Evolutionary conservation across 1,140 invertebrate species (phyloP), one percentile per base, ranked within the genome.

Genomic region (Triops longicaudatus): DNA sequence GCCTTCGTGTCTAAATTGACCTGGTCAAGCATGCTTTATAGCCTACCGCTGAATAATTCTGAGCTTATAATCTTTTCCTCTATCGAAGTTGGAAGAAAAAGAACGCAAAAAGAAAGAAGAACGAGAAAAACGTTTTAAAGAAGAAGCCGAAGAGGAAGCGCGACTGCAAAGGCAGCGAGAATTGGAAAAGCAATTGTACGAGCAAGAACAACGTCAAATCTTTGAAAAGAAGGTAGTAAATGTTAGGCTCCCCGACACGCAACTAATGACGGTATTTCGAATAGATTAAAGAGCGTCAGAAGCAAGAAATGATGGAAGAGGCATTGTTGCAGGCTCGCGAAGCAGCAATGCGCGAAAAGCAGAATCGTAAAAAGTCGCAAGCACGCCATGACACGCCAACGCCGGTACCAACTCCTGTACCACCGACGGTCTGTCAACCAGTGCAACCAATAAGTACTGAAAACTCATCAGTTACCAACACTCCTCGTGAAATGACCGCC

Each of bases 31-130:
- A 63, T 12, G 50, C 6, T 63, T 63, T 17, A n/a, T 63, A 22
- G n/a, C 50, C 22, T n/a, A n/a, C 50, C 17, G 2, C 43, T 44
- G n/a, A 5, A 22, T 22, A 22, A 37, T 37, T 63, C 14, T 63
- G 14, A 1, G 17, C 22, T 63, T 63, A 9, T 63, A 63, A 10
- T 1, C 50, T 22, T 63, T 63, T 63, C 43, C 17, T 63, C 43
- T 73, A 41, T 6, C 44, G 14, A n/a, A 77, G 76, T 73, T 77
- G 72, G 76, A 72, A 22, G 76, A 77, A 37, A 77, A 77, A 43
- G 76, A 77, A 31, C 63, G 72, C 42, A 71, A 77, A 50, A 77
- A 77, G 26, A 26, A 44, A 17, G 28, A 31, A 73, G 76, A 77
- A 26, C 27, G 72, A 27, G 37, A 77, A 43, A 17, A 37, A 10